Base-by-base conservation (phyloP, 1,140 invertebrate species). In the Brachionus asplanchnoidis region DNA sequence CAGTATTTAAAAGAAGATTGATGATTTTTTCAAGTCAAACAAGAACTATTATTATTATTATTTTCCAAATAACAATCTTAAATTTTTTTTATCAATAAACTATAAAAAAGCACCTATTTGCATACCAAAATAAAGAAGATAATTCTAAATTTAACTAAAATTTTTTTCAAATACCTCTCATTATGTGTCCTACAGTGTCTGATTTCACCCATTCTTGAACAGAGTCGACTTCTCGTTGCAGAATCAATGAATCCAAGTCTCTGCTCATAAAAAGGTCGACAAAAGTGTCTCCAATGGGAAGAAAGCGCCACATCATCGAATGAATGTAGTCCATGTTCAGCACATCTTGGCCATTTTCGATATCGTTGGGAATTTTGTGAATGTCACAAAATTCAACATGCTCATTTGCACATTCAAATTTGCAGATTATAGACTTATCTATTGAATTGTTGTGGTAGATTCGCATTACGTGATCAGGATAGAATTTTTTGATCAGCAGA, bases 311-410 rank as follows among this genome's bases (percentile, higher is more conserved):
- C 40, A 68, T 44, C 36, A 46, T 68, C 28, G 53, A 42, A 50
- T 79, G 79, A 60, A 82, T 44, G 50, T 82, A 82, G 32, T 44
- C 40, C 12, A 50, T 14, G 9, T 32, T 7, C 2, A 60, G 3
- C 12, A 40, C n/a, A 40, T 32, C 11, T 17, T 82, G 36, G 6
- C 11, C 23, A 68, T 68, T 8, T 20, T 46, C 68, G n/a, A 84
- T 32, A n/a, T 26, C 44, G 5, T n/a, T 23, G 12, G 32, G 32
- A 7, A 82, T 9, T 60, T 82, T 36, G n/a, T 79, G 53, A 44
- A 82, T 68, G 28, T 82, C 32, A 36, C 79, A 82, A 82, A 82
- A 82, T 11, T 82, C 79, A 17, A 60, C 28, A 68, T 82, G 32
- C 3, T 60, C 23, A 68, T 82, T 17, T 60, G n/a, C 5, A 44